Evolutionary conservation across 2,113 vertebrate genomes (phyloP), one percentile per base, ranked within the genome.

Genomic region (Mystacornis crossleyi): DNA sequence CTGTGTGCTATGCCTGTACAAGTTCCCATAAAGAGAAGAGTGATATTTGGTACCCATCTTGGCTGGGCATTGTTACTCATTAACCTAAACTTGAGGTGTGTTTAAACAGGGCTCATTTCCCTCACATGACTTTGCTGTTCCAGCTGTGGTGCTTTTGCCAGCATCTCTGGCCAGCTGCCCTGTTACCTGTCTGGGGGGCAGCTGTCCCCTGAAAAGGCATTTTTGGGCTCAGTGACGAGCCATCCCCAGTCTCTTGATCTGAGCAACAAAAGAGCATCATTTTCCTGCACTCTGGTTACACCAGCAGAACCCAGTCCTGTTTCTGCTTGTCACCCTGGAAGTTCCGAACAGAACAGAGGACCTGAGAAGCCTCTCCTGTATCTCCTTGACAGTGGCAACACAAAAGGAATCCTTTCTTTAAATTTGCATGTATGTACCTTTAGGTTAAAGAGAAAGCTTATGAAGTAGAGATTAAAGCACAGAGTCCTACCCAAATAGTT

Each of bases 351-450:
- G 61, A 90, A 40, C 31, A 38, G 55, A 88, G 24, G 12, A 38
- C 6, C 14, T 38, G 45, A n/a, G 9, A 67, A 71, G 4, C 10
- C 11, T 60, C 43, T 77, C 14, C 38, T 82, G 53, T 23, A 82
- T 25, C 25, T 74, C 12, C 26, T 40, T 51, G 43, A 6, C 12
- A 20, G 20, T 18, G 34, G n/a, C 4, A 55, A 40, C 31, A 69
- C 21, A 34, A 33, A 48, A 82, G 12, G 7, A 50, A 20, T 12
- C 3, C 1, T 58, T 21, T 78, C 10, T 62, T 28, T 19, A 18
- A 40, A 40, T 17, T 42, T 2, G 0, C 12, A 34, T 9, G 4
- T 25, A 3, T 4, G 16, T 10, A 19, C 2, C 11, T 55, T 31
- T 45, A 40, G 38, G 42, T 61, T n/a, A 33, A 66, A 51, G 18